These are phyloP conservation scores for Peromyscus polionotus DNA, from an alignment of 2,113 vertebrate genomes.

Conservation along the genomic window DNA sequence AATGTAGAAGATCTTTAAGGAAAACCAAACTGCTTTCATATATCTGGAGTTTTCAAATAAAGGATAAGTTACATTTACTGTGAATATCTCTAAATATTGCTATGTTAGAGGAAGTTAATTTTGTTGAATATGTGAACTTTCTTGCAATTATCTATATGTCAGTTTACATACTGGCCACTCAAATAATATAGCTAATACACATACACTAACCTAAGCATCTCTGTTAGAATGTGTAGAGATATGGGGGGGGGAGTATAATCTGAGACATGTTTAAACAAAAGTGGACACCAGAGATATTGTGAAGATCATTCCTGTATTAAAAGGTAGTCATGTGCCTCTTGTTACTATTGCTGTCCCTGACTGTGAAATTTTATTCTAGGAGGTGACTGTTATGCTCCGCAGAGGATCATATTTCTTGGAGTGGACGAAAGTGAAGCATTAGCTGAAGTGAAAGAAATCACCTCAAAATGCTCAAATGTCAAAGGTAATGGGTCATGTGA, in stretches of 20 bases:
- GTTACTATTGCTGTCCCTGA: conserved; percentile 13
- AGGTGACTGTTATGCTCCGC: conserved; percentile 82
- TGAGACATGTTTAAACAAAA: neutral
- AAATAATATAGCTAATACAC: neutral
- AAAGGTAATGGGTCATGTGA: conserved; percentile 79
- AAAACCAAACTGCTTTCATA: neutral
- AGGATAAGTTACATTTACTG: conserved; percentile 16
- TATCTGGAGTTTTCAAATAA: neutral
- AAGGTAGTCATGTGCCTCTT: neutral
- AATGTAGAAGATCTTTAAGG: neutral
- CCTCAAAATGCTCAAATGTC: conserved; percentile 73
- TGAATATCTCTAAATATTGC: neutral
- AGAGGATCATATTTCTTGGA: conserved; percentile 80
- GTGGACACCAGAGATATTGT: neutral
- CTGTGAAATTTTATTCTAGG: conserved; percentile 69
- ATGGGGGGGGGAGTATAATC: neutral
- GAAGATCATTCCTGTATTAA: neutral
- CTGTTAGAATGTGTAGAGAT: neutral
- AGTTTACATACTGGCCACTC: neutral
- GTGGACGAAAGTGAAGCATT: conserved; percentile 76
- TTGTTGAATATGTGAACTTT: conserved; percentile 31
- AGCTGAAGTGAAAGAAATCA: conserved; percentile 76
- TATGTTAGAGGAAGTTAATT: conserved; percentile 14
- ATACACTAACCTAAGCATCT: neutral
- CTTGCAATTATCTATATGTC: neutral